Evolutionary conservation across 2,113 vertebrate species (phyloP), one percentile per base, ranked within the genome.

Genomic region (Nipponia nippon): DNA sequence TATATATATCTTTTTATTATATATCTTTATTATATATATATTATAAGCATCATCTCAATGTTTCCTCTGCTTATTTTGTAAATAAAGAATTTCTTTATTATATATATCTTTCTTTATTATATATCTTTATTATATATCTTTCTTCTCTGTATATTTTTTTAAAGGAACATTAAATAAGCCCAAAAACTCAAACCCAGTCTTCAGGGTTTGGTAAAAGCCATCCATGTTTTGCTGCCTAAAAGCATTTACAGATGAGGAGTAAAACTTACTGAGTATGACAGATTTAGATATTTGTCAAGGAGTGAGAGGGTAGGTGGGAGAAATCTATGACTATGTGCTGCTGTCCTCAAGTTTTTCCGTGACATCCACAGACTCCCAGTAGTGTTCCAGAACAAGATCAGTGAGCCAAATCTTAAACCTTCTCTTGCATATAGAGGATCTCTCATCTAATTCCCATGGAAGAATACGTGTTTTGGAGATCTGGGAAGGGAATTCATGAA

Each of bases 191-290:
- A 30, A 23, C 47, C 27, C 16, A 10, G 6, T 23, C 55, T 92
- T 95, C n/a, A 75, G 58, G 9, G 11, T 66, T 50, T 91, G 58
- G 53, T 73, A 34, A 89, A 87, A 81, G 62, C 55, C 13, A 59
- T 15, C 58, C 50, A 66, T 18, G 47, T 66, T 95, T 97, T 89
- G 11, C 77, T 80, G 84, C 79, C 59, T 85, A 59, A 82, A 96
- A 83, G 16, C 22, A 36, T 46, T 83, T 95, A 93, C 67, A 93
- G 95, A 95, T 83, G 55, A 95, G 88, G 84, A 66, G 58, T 61
- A 71, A 87, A 86, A 91, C 47, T 55, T 40, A 52, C 61, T 61
- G 30, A 89, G 20, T 63, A 82, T 86, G 19, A 56, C 52, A 93
- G 87, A 61, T 50, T 21, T 46, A 69, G 23, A 72, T 44, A 44